A percentile compares a stretch with the other conserved stretches of the same genome.
These are phyloP conservation scores for Orussus abietinus DNA, from an alignment of 1,140 invertebrate species.

Conservation along the genomic window DNA sequence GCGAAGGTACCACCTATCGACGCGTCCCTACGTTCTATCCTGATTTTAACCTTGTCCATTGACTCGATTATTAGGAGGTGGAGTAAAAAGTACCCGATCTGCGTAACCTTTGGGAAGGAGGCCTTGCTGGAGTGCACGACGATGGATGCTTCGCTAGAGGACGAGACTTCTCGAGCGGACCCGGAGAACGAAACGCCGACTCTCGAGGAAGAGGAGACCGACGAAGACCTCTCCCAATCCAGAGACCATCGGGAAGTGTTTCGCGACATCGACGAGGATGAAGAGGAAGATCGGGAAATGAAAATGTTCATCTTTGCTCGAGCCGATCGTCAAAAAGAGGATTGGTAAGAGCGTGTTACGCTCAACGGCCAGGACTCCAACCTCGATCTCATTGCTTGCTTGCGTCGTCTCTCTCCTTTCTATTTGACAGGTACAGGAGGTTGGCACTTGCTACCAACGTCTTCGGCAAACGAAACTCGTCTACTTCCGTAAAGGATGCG, in stretches of 20 bases:
- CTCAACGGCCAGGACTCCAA: no score
- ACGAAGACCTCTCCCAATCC: constrained; percentile 35
- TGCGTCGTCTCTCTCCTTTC: no score
- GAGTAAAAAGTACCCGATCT: constrained; percentile 92
- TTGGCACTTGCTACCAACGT: constrained; percentile 35
- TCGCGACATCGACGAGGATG: constrained; percentile 39
- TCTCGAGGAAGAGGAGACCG: constrained; percentile 39
- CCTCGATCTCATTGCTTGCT: no score
- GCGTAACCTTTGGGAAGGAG: constrained; percentile 56
- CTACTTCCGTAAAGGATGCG: constrained; percentile 30
- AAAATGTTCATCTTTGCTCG: constrained; percentile 73
- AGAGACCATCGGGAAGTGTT: constrained; percentile 40
- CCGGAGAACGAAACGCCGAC: constrained; percentile 32
- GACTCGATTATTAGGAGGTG: no score
- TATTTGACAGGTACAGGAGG: constrained; percentile 46
- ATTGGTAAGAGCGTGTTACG: constrained; percentile 66
- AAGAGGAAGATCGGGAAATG: constrained; percentile 25
- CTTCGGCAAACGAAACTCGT: constrained; percentile 30
- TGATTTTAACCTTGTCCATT: no score
- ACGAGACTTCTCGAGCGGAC: constrained; percentile 32
- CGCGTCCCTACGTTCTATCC: no score
- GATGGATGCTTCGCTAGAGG: constrained; percentile 37
- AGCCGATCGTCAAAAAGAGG: constrained; percentile 82
- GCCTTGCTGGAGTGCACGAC: constrained; percentile 31
- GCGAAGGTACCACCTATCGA: constrained; percentile 58